A percentile compares a stretch with the other conserved stretches of the same genome.
These are phyloP conservation scores for Aromia moschata DNA, from an alignment of 2,888 invertebrate genomes.

Conservation along the genomic window DNA sequence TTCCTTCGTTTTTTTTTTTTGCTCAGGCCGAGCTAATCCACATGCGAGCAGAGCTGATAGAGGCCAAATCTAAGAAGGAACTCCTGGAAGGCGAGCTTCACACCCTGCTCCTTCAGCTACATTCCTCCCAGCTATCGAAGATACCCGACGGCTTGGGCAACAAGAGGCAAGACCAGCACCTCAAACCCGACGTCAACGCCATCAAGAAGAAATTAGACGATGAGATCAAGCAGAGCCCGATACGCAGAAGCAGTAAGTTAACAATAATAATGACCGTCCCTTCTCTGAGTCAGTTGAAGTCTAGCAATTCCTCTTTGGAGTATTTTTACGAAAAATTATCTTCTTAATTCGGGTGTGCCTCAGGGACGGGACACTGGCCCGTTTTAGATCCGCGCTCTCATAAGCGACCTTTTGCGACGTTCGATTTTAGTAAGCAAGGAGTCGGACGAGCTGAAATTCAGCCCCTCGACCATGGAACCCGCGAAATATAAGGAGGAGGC, in stretches of 20 bases:
- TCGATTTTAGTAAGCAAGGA: constrained; percentile 45
- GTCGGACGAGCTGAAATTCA: constrained; percentile 59
- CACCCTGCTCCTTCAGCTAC: constrained; percentile 70
- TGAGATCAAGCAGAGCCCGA: constrained; percentile 61
- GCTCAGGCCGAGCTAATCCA: constrained; percentile 84
- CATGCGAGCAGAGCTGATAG: constrained; percentile 77
- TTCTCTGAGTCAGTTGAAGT: no score
- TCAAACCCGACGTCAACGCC: constrained; percentile 60
- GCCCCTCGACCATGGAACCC: constrained; percentile 57
- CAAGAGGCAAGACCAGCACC: constrained; percentile 56
- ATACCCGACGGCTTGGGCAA: constrained; percentile 60
- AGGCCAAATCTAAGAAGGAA: constrained; percentile 71
- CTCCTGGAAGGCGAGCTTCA: constrained; percentile 71
- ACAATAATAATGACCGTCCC: constrained; percentile 35
- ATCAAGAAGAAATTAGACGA: constrained; percentile 63
- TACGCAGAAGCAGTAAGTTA: constrained; percentile 55
- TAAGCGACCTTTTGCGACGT: constrained; percentile 6
- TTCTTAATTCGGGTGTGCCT: no score
- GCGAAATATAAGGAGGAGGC: constrained; percentile 67
- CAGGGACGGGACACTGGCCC: no score
- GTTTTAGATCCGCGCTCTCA: not conserved
- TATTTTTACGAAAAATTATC: no score
- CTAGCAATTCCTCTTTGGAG: no score
- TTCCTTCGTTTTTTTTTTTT: no score
- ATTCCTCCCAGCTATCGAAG: constrained; percentile 69